Evolutionary conservation across 2,888 invertebrate genomes (phyloP), one percentile per base, ranked within the genome.

Genomic region (Hesperia comma): DNA sequence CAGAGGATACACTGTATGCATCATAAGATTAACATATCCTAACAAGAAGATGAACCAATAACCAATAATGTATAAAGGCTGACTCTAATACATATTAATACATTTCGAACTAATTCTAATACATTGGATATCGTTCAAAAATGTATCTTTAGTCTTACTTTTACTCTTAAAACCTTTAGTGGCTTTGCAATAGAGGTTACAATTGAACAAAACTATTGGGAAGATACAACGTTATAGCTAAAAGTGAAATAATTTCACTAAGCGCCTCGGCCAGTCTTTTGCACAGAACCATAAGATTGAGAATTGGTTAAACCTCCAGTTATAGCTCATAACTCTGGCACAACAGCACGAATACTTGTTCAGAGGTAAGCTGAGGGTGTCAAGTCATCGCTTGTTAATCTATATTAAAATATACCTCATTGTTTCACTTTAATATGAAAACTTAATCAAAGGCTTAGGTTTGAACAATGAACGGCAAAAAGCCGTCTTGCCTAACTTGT

Each of bases 371-470:
- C 62, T 66, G 55, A 72, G 78, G 87, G 86, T 88, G 91, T 90
- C 90, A 89, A 92, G 91, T 91, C 92, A 91, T 90, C 77, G 84
- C 80, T 84, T 82, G 86, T 88, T 91, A 90, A 92, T 92, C 86
- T 90, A 90, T 90, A 91, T 92, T 90, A 85, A 90, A 92, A 92
- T 92, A 86, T 84, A 85, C 77, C 79, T 83, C 87, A 87, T 92
- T 92, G 90, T 93, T 90, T 91, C 80, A 84, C 76, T 81, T 84
- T 81, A 83, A 80, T 83, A 83, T 81, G 70, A 78, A 86, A 86
- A 85, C 84, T 87, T 81, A 87, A 88, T 88, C 85, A 86, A 78
- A 77, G 75, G 72, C 75, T 78, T 77, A 78, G 62, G 60, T 63
- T 61, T 43, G 54, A 66, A 66, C 66, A 66, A 66, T 66, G 66